Conservation (phyloP, 2,113 vertebrate species). For the Plecotus auritus region DNA sequence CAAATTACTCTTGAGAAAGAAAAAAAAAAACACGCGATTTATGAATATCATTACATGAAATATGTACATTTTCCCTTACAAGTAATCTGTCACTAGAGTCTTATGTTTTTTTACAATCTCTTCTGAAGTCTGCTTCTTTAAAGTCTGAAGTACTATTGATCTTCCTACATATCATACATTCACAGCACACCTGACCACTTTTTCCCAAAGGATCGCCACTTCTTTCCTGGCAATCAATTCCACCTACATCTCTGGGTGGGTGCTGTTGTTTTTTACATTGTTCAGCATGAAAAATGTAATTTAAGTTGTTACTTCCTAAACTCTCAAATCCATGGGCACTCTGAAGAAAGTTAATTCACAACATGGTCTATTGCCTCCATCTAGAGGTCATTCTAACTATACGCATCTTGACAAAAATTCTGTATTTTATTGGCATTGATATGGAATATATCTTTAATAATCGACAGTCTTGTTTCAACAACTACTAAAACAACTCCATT, state of each 20-base stretch:
- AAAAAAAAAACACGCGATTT: neutral
- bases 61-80: neutral
- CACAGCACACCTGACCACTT: neutral
- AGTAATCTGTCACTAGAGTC: neutral
- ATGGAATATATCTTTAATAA: neutral
- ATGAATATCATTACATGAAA: neutral
- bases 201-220: neutral
- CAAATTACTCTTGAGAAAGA: neutral
- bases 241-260: neutral
- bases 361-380: conserved; percentile 25
- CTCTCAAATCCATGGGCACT: neutral
- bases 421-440: neutral
- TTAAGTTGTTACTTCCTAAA: conserved; percentile 31
- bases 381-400: conserved; percentile 43
- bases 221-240: neutral
- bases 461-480: neutral
- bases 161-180: neutral
- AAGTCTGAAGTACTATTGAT: neutral
- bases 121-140: neutral
- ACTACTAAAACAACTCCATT: neutral
- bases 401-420: neutral
- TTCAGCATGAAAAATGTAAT: neutral
- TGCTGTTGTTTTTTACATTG: neutral
- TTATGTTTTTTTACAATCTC: neutral
- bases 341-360: neutral